Evolutionary conservation across 2,113 vertebrate species (phyloP).

Genomic region (Coreoperca whiteheadi): DNA sequence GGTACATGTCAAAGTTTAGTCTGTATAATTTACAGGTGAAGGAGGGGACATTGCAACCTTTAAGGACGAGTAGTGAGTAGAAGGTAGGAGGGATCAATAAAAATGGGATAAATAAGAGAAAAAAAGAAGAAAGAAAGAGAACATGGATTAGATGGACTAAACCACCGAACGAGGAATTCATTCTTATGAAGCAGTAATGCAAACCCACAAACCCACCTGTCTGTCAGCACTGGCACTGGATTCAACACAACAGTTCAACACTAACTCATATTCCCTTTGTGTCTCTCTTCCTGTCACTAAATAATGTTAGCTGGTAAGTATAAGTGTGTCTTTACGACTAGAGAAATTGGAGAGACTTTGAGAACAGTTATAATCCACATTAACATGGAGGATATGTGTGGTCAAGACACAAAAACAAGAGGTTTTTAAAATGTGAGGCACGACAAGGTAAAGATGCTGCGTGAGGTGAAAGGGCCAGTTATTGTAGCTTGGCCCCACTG

Average conservation of each 20-base stretch:
- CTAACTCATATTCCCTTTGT: neutral
- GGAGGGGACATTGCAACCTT: neutral
- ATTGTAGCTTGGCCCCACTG: neutral
- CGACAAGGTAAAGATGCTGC: too few relatives aligned
- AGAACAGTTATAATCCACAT: neutral
- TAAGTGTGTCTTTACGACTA: neutral
- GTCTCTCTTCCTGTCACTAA: neutral
- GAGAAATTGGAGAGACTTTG: neutral
- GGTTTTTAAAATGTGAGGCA: too few relatives aligned
- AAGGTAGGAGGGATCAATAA: neutral
- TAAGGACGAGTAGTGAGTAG: neutral
- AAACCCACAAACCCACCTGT: constrained; percentile 20
- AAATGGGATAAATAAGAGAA: neutral
- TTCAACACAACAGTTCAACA: neutral
- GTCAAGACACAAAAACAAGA: too few relatives aligned
- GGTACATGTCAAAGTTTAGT: neutral
- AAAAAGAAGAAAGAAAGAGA: too few relatives aligned
- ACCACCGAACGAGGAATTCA: constrained; percentile 28
- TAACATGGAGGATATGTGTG: neutral
- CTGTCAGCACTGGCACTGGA: constrained; percentile 11
- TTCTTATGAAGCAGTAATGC: constrained; percentile 30
- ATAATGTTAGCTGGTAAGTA: constrained; percentile 3
- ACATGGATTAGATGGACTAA: constrained; percentile 33
- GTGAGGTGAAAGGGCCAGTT: neutral
- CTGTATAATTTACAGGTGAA: neutral